Evolutionary conservation across 2,888 invertebrate species (phyloP).

Genomic region (Lasioglossum marginatum): DNA sequence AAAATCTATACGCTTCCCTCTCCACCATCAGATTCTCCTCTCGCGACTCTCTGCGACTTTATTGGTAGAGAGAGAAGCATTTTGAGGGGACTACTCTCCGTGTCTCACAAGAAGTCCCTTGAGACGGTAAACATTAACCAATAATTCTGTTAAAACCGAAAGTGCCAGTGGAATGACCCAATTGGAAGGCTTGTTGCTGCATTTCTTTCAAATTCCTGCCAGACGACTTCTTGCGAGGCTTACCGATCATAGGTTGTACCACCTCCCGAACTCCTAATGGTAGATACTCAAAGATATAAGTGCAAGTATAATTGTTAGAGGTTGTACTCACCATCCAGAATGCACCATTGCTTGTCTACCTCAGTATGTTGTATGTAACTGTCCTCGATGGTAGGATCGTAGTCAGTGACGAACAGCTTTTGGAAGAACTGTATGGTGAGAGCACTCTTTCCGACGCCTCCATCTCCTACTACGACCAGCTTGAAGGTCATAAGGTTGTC

Average conservation of each 20-base stretch:
- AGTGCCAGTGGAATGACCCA: too few relatives aligned
- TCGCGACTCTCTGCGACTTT: not conserved
- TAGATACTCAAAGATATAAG: not conserved
- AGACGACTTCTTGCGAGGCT: too few relatives aligned
- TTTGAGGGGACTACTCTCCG: too few relatives aligned
- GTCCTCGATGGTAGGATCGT: slow-evolving; percentile 98
- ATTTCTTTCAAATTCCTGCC: too few relatives aligned
- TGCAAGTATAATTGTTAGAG: not conserved
- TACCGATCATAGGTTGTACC: not conserved
- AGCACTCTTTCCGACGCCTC: slow-evolving; percentile 98
- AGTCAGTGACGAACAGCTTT: slow-evolving; percentile 96
- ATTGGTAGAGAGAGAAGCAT: not conserved
- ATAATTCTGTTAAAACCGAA: too few relatives aligned
- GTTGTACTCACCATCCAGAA: slow-evolving; percentile 90
- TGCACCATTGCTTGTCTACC: slow-evolving; percentile 96
- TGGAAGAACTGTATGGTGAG: slow-evolving; percentile 98
- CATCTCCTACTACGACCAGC: slow-evolving; percentile 96
- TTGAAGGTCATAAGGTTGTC: slow-evolving; percentile 92
- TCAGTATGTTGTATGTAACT: slow-evolving; percentile 97
- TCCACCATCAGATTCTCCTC: not conserved
- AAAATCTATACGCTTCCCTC: not conserved
- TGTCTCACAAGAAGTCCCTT: too few relatives aligned
- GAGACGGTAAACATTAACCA: too few relatives aligned
- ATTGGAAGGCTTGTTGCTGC: too few relatives aligned
- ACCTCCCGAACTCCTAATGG: not conserved